Percentiles rank a stretch among this genome's conserved stretches.
Conservation (phyloP, 2,113 vertebrate genomes). For the Triplophysa dalaica region DNA sequence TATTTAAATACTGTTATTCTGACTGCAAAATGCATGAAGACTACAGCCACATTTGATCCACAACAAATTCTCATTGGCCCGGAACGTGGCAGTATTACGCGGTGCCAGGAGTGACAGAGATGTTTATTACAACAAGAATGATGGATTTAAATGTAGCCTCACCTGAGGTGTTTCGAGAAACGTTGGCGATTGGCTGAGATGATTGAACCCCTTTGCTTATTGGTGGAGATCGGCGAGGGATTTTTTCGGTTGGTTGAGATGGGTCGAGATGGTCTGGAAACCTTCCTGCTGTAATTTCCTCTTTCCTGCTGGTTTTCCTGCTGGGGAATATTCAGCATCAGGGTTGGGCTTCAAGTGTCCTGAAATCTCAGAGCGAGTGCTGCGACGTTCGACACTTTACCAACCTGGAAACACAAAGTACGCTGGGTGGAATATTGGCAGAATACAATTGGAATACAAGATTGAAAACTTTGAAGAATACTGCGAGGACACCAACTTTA, state of each 20-base stretch:
- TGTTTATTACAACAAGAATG: background rate
- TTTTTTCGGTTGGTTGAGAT: conserved; percentile 45
- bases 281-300: conserved; percentile 55
- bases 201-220: conserved; percentile 7
- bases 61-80: background rate
- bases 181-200: conserved; percentile 21
- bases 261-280: conserved; percentile 33
- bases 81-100: background rate
- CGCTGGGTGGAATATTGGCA: conserved; percentile 5
- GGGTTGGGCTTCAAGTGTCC: conserved; percentile 52
- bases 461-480: background rate
- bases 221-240: conserved; percentile 19
- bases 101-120: background rate
- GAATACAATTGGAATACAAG: background rate
- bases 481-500: conserved; percentile 6
- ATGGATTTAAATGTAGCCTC: background rate
- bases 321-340: conserved; percentile 36
- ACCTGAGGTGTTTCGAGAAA: conserved; percentile 18
- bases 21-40: background rate
- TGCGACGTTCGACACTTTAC: background rate
- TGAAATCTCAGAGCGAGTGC: conserved; percentile 39
- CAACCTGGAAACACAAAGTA: background rate
- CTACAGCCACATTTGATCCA: background rate
- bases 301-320: conserved; percentile 52
- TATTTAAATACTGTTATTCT: background rate